Conservation (phyloP, 92 coral and sea anemone species). For the Palythoa grandiflora region DNA sequence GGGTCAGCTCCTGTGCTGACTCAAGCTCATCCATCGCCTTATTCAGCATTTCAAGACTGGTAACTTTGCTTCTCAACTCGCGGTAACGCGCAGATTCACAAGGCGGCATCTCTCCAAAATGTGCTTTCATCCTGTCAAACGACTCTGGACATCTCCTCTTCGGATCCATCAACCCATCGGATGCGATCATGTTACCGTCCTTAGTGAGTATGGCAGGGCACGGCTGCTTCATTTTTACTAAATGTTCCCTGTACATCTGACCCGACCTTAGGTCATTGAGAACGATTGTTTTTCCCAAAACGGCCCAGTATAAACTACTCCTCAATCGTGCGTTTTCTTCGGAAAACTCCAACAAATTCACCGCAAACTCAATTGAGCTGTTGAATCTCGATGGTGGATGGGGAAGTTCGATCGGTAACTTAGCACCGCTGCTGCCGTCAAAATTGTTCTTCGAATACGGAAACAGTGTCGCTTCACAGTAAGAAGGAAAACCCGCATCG, state of each 20-base stretch:
- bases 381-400: slow-evolving; percentile 67
- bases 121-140: slow-evolving; percentile 62
- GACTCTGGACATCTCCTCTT: slow-evolving; percentile 72
- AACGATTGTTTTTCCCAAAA: slow-evolving; percentile 81
- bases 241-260: slow-evolving; percentile 83
- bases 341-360: slow-evolving; percentile 84
- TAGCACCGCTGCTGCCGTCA: slow-evolving; percentile 76
- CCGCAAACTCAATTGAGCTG: slow-evolving; percentile 84
- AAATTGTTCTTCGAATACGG: slow-evolving; percentile 70
- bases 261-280: slow-evolving; percentile 82
- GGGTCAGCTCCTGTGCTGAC: slow-evolving; percentile 37
- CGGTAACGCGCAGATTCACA: slow-evolving; percentile 60
- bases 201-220: slow-evolving; percentile 86
- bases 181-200: slow-evolving; percentile 89
- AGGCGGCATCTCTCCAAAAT: slow-evolving; percentile 82
- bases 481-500: slow-evolving; percentile 79
- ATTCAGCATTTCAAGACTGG: slow-evolving; percentile 56
- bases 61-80: slow-evolving; percentile 47
- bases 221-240: slow-evolving; percentile 72
- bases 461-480: slow-evolving; percentile 87
- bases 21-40: slow-evolving; percentile 60
- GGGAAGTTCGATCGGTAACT: slow-evolving; percentile 78
- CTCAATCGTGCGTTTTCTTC: slow-evolving; percentile 74
- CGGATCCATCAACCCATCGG: slow-evolving; percentile 91
- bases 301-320: slow-evolving; percentile 79